Percentiles rank a stretch among this genome's conserved stretches.
These are phyloP conservation scores for Neodon shergylaensis DNA, from an alignment of 2,113 vertebrate genomes.

Conservation along the genomic window DNA sequence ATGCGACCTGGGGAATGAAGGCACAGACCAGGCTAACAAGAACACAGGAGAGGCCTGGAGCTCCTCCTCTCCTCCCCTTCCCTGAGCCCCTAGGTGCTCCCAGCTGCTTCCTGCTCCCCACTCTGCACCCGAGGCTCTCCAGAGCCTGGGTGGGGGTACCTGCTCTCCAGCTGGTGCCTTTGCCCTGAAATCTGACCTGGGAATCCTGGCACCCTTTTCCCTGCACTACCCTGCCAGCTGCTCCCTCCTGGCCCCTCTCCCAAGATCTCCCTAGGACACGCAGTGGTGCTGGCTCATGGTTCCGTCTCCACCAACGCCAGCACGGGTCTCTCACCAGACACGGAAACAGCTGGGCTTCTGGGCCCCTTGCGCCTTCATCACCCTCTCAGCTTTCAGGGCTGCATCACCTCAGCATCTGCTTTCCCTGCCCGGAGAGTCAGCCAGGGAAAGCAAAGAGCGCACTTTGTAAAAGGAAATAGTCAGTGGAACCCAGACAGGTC, in stretches of 20 bases:
- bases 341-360: background rate
- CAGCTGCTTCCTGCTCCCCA: background rate
- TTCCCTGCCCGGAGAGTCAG: background rate
- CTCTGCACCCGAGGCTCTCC: background rate
- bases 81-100: background rate
- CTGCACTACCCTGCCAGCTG: background rate
- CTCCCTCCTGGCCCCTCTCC: background rate
- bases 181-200: constrained; percentile 3
- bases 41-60: background rate
- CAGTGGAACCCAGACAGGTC: background rate
- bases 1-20: rapidly evolving
- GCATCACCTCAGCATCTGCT: background rate
- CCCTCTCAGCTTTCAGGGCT: background rate
- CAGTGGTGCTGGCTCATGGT: background rate
- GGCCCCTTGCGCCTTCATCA: rapidly evolving
- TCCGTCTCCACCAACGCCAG: background rate
- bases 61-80: background rate
- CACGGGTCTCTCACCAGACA: background rate
- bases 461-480: background rate
- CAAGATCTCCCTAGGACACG: background rate
- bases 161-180: constrained; percentile 29
- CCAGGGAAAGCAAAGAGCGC: background rate
- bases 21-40: background rate
- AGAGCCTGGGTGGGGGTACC: background rate
- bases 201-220: background rate